Evolutionary conservation across 2,888 invertebrate species (phyloP).

Genomic region (Lampropteryx suffumata): DNA sequence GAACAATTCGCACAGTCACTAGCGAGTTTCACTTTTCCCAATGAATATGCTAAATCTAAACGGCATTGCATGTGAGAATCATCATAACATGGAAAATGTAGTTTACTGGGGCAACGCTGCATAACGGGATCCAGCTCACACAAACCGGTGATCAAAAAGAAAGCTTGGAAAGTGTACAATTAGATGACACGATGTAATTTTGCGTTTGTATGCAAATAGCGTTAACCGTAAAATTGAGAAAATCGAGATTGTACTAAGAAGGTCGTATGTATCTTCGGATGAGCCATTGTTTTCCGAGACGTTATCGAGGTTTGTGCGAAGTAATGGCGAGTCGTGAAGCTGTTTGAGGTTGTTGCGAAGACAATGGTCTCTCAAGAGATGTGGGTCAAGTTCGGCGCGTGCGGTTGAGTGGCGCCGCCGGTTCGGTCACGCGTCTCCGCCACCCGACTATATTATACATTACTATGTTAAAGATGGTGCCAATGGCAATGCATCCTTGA

Average conservation of each 20-base stretch:
- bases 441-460: slow-evolving; percentile 20
- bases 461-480: slow-evolving; percentile 10
- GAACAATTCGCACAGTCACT: slow-evolving; percentile 34
- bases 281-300: slow-evolving; percentile 41
- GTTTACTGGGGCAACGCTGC: slow-evolving; percentile 63
- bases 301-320: slow-evolving; percentile 41
- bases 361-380: slow-evolving; percentile 70
- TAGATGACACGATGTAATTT: slow-evolving; percentile 53
- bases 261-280: slow-evolving; percentile 29
- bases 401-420: slow-evolving; percentile 48
- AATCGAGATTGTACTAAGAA: slow-evolving; percentile 32
- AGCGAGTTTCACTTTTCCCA: slow-evolving; percentile 33
- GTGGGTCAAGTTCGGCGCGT: slow-evolving; percentile 76
- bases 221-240: slow-evolving; percentile 17
- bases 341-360: slow-evolving; percentile 62
- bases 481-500: slow-evolving; percentile 5
- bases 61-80: slow-evolving; percentile 35
- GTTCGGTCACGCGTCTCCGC: slow-evolving; percentile 52
- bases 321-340: slow-evolving; percentile 51
- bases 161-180: slow-evolving; percentile 76
- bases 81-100: slow-evolving; percentile 56
- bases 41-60: slow-evolving; percentile 28
- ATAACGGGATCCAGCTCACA: slow-evolving; percentile 67
- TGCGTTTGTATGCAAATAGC: slow-evolving; percentile 36
- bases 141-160: slow-evolving; percentile 65